Evolutionary conservation across 2,888 invertebrate species (phyloP).

Genomic region (Sabatieria punctata): DNA sequence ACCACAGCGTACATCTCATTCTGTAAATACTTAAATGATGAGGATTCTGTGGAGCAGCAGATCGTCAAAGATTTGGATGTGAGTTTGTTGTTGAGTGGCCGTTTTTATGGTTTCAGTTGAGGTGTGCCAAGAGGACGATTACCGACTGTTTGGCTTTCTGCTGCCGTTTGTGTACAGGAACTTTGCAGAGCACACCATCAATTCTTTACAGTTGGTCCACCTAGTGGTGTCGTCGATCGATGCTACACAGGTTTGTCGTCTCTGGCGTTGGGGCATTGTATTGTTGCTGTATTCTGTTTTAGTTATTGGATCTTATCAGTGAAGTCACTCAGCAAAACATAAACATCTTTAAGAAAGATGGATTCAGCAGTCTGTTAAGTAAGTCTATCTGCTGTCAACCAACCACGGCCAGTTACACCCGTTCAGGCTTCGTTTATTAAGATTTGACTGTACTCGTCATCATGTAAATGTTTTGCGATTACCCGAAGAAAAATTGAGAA

Average conservation of each 20-base stretch:
- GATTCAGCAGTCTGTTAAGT: conserved; percentile 18
- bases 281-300: neutral
- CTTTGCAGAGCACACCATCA: neutral
- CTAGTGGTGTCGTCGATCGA: conserved; percentile 77
- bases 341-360: conserved; percentile 38
- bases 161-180: conserved; percentile 73
- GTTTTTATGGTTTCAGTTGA: too few relatives aligned
- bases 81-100: too few relatives aligned
- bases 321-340: conserved; percentile 66
- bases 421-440: too few relatives aligned
- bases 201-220: conserved; percentile 50
- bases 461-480: too few relatives aligned
- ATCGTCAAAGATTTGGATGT: conserved; percentile 53
- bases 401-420: too few relatives aligned
- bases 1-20: too few relatives aligned
- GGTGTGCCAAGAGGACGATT: too few relatives aligned
- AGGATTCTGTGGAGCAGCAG: conserved; percentile 36
- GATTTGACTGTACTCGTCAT: too few relatives aligned
- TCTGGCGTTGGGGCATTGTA: too few relatives aligned
- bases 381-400: too few relatives aligned
- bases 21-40: too few relatives aligned
- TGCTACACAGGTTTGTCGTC: conserved; percentile 39
- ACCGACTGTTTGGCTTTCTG: conserved; percentile 69
- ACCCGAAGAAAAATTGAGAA: too few relatives aligned
- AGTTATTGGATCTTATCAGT: conserved; percentile 74